Evolutionary conservation across 2,113 vertebrate genomes (phyloP).

Genomic region (crab-eating macaque (Macaca fascicularis)): DNA sequence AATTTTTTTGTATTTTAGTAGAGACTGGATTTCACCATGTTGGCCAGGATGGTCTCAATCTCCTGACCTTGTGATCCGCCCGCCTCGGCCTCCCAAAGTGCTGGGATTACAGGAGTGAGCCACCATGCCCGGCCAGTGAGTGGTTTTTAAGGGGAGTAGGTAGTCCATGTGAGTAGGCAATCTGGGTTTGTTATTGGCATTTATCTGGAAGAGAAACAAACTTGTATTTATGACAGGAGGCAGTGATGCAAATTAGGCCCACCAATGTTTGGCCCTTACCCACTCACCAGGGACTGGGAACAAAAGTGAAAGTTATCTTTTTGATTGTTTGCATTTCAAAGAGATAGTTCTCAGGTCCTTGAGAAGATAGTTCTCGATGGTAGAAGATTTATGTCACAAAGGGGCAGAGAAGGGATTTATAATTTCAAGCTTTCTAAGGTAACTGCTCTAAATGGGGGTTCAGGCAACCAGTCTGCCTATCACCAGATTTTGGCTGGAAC

Average conservation of each 20-base stretch:
- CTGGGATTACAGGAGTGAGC: too few species aligned
- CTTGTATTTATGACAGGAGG: not conserved
- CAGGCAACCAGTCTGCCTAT: not conserved
- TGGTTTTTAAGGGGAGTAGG: not conserved
- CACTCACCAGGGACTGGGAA: not conserved
- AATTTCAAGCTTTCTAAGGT: not conserved
- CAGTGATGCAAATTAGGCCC: not conserved
- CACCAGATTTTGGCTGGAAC: not conserved
- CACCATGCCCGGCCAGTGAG: not conserved
- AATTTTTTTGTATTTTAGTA: too few species aligned
- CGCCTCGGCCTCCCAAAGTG: too few species aligned
- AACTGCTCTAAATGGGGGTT: not conserved
- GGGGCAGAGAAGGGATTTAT: not conserved
- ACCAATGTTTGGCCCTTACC: not conserved
- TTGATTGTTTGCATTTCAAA: not conserved
- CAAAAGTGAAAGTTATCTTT: not conserved
- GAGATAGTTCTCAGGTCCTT: not conserved
- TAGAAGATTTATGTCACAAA: not conserved
- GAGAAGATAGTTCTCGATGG: too few species aligned
- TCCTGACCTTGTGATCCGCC: too few species aligned
- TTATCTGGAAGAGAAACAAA: not conserved
- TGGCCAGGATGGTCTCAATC: too few species aligned
- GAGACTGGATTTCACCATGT: too few species aligned
- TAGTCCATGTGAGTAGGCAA: not conserved
- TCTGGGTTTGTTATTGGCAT: not conserved